Conservation (phyloP, 2,888 invertebrate genomes). For the Cerastoderma edule region DNA sequence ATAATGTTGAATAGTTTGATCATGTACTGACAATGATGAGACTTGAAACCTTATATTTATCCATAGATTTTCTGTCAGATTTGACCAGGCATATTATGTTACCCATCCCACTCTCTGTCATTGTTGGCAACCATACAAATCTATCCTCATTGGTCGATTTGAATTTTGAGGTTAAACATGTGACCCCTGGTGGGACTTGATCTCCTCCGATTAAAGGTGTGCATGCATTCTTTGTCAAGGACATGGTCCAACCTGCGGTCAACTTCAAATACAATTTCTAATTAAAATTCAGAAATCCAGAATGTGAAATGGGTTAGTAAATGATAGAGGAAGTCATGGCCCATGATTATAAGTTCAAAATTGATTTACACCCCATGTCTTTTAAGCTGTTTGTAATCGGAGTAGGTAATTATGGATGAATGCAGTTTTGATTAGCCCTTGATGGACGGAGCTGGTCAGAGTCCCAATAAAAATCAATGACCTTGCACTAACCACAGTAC, state of each 20-base stretch:
- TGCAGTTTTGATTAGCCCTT: constrained; percentile 47
- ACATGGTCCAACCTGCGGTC: not conserved
- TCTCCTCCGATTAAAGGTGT: constrained; percentile 18
- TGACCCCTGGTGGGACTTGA: constrained; percentile 10
- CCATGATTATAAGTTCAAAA: constrained; percentile 47
- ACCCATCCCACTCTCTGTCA: constrained; percentile 11
- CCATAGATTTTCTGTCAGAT: constrained; percentile 17
- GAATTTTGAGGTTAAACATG: not conserved
- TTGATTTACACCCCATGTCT: constrained; percentile 30
- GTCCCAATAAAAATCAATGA: constrained; percentile 50
- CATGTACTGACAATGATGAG: no score
- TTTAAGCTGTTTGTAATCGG: constrained; percentile 44
- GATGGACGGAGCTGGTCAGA: constrained; percentile 46
- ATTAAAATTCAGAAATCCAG: constrained; percentile 9
- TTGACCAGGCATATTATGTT: constrained; percentile 11
- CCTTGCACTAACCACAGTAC: constrained; percentile 11
- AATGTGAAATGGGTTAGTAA: not conserved
- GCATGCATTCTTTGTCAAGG: constrained; percentile 4
- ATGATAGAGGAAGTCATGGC: constrained; percentile 20
- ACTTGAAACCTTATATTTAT: constrained; percentile 6
- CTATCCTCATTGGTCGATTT: constrained; percentile 9
- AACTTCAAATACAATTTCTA: constrained; percentile 21
- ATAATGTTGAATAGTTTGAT: no score
- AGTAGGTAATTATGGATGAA: constrained; percentile 45
- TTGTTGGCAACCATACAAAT: not conserved